These are phyloP conservation scores for Arnoldichthys spilopterus DNA, from an alignment of 2,797 vertebrate genomes.

Conservation along the genomic window DNA sequence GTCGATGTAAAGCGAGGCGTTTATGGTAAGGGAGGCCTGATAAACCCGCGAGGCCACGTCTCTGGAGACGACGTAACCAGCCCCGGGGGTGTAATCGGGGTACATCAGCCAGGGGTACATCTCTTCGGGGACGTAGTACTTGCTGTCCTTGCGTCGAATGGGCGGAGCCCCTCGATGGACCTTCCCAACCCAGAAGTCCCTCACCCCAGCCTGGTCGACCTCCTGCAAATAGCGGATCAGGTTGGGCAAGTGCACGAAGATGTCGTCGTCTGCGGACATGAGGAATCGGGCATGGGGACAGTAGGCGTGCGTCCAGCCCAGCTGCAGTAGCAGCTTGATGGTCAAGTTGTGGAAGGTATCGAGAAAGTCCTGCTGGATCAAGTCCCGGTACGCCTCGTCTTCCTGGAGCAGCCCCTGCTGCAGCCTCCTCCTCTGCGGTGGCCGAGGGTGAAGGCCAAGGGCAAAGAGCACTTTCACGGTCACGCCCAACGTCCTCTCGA, in stretches of 20 bases:
- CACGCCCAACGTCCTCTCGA: conserved; percentile 76
- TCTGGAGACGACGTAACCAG: conserved; percentile 88
- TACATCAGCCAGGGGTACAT: conserved; percentile 94
- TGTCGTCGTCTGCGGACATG: conserved; percentile 95
- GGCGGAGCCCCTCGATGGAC: conserved; percentile 91
- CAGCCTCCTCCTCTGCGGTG: conserved; percentile 45
- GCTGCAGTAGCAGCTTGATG: conserved; percentile 91
- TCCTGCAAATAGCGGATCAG: conserved; percentile 87
- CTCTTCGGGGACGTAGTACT: conserved; percentile 90
- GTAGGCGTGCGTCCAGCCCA: conserved; percentile 88
- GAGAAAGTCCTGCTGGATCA: conserved; percentile 93
- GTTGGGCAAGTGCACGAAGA: conserved; percentile 96
- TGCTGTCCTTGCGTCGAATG: conserved; percentile 84
- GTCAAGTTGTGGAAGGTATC: conserved; percentile 98
- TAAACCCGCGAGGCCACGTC: conserved; percentile 90
- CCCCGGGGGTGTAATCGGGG: conserved; percentile 94
- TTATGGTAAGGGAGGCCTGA: conserved; percentile 86
- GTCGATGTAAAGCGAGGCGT: conserved; percentile 92
- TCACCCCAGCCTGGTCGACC: conserved; percentile 70
- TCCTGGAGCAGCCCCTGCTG: conserved; percentile 80
- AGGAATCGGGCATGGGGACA: conserved; percentile 90
- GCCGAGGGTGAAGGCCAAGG: conserved; percentile 72
- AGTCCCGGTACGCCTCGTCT: conserved; percentile 79
- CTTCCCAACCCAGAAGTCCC: conserved; percentile 90
- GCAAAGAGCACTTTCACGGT: conserved; percentile 91